These are phyloP conservation scores for Pelochelys cantorii DNA, from an alignment of 2,797 vertebrate species.

Conservation along the genomic window DNA sequence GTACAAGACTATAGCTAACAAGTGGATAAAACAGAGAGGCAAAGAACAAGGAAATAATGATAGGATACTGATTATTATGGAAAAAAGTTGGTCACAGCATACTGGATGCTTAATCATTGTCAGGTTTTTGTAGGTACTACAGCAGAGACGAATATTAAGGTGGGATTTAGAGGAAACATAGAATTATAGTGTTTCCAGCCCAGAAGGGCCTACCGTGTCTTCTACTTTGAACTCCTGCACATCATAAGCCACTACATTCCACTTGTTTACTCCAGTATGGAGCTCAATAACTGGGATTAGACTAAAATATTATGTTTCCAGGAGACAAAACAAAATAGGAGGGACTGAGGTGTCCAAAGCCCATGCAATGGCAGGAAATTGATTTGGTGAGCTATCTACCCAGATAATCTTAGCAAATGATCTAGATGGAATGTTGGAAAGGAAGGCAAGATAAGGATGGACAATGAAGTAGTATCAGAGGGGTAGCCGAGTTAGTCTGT, in stretches of 20 bases:
- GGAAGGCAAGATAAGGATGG: neutral
- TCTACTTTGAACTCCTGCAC: neutral
- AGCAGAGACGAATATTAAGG: neutral
- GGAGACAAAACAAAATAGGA: neutral
- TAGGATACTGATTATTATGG: neutral
- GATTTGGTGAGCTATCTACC: neutral
- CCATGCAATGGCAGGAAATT: neutral
- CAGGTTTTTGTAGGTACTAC: neutral
- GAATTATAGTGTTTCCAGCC: neutral
- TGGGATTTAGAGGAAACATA: neutral
- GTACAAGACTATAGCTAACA: neutral
- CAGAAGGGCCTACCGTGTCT: neutral
- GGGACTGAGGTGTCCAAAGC: neutral
- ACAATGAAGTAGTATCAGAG: neutral
- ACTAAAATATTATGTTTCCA: neutral
- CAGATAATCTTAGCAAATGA: neutral
- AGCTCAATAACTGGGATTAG: neutral
- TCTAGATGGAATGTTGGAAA: neutral
- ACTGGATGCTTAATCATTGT: neutral
- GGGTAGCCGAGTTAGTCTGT: too few relatives aligned
- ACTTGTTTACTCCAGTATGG: neutral
- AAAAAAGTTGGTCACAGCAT: neutral
- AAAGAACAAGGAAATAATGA: neutral
- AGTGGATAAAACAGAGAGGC: neutral
- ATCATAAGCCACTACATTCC: neutral